These are phyloP conservation scores for Bombus confusus DNA, from an alignment of 1,140 invertebrate species.

Conservation along the genomic window DNA sequence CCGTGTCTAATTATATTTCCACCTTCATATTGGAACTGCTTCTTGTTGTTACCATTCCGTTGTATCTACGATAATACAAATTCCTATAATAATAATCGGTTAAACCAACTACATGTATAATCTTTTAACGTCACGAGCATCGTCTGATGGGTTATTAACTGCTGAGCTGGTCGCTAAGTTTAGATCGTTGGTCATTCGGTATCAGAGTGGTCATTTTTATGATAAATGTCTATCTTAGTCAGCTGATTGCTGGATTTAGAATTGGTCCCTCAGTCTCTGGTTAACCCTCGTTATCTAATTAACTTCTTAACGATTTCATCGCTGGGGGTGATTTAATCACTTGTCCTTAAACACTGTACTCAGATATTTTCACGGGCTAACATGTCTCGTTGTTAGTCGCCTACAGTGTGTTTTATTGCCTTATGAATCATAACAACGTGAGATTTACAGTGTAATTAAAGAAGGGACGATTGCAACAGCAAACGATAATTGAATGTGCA, in stretches of 20 bases:
- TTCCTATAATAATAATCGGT: not conserved
- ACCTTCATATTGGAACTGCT: not conserved
- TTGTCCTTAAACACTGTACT: not conserved
- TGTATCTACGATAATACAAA: not conserved
- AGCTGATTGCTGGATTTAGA: not conserved
- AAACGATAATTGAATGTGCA: not conserved
- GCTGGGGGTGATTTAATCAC: not conserved
- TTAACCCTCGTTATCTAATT: slow-evolving; percentile 5
- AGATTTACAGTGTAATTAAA: not conserved
- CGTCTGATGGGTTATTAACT: slow-evolving; percentile 13
- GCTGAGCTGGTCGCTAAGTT: not conserved
- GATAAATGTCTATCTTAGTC: not conserved
- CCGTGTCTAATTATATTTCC: too few relatives aligned
- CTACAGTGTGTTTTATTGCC: not conserved
- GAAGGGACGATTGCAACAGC: not conserved
- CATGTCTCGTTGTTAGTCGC: not conserved
- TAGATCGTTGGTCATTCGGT: not conserved
- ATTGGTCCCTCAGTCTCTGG: not conserved
- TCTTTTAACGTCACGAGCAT: not conserved
- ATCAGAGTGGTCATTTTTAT: not conserved
- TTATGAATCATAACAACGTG: not conserved
- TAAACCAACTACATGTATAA: not conserved
- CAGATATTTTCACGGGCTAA: not conserved
- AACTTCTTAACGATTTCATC: not conserved
- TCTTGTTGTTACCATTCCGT: not conserved